phyloP scores from a whole-genome alignment of 2,113 vertebrate species.

The Hemicordylus capensis region DNA sequence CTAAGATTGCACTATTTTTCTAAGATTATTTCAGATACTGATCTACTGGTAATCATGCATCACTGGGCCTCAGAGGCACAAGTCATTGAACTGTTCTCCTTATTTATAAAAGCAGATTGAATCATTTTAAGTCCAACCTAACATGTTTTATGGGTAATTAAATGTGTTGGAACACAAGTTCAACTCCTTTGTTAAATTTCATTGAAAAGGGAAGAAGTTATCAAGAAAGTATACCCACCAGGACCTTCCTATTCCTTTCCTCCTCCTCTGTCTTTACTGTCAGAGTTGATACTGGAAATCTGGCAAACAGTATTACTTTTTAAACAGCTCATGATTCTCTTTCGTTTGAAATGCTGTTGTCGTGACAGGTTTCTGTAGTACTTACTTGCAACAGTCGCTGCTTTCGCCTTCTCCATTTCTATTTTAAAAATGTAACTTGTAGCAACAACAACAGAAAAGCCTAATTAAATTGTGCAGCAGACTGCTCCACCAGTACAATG shows the following conservation, averaged over 20 bases:
- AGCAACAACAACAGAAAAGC: slow-evolving; percentile 28
- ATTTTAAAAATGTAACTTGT: slow-evolving; percentile 59
- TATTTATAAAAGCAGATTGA: neutral
- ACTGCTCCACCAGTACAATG: slow-evolving; percentile 9
- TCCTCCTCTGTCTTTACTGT: slow-evolving; percentile 13
- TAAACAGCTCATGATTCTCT: slow-evolving; percentile 35
- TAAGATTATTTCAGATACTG: neutral
- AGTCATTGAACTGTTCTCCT: neutral
- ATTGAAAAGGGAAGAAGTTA: neutral
- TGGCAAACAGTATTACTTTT: slow-evolving; percentile 46
- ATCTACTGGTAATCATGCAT: neutral
- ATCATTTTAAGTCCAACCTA: neutral
- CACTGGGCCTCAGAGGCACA: neutral
- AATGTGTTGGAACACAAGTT: slow-evolving; percentile 32
- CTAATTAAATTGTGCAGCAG: slow-evolving; percentile 15
- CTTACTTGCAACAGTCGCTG: slow-evolving; percentile 45
- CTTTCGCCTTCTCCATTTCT: slow-evolving; percentile 60
- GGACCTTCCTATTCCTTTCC: neutral
- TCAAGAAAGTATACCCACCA: neutral
- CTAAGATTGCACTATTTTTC: neutral
- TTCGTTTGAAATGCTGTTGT: slow-evolving; percentile 39
- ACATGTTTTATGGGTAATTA: neutral
- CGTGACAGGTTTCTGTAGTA: slow-evolving; percentile 60
- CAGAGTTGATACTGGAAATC: slow-evolving; percentile 31
- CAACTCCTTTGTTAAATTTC: neutral